Base-by-base conservation (phyloP, 1,140 invertebrate genomes). In the Archivesica marissinica region DNA sequence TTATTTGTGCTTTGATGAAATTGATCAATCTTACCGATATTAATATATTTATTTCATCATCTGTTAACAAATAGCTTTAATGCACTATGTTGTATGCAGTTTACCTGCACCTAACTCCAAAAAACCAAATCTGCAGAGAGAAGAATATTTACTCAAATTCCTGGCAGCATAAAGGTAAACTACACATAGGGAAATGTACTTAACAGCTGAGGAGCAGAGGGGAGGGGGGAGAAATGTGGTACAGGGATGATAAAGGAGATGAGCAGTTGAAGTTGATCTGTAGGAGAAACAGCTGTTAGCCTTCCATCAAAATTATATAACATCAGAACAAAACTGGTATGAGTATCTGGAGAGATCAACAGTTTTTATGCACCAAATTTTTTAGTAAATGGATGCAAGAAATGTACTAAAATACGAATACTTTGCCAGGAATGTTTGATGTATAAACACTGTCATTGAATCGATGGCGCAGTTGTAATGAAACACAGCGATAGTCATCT, bases 81-180 rank as follows among this genome's bases (percentile, higher is more conserved):
- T 35, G 4, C 6, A 52, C 30, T n/a, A n/a, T n/a, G n/a, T n/a
- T n/a, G n/a, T 15, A 35, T 64, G 59, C 59, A 64, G 33, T 35
- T 64, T 64, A 64, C 59, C 59, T 64, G 59, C 59, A n/a, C n/a
- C n/a, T n/a, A n/a, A n/a, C n/a, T n/a, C n/a, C n/a, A 64, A 64
- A 64, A 64, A 64, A 52, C 50, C 17, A 4, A 52, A 13, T 64
- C 28, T 30, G n/a, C 20, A 35, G 30, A 64, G 11, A 35, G 59
- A 28, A 64, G 59, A 35, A 25, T 35, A 35, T 33, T 35, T 30
- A 17, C 30, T 33, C 38, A 35, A 13, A 35, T 64, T 13, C 30
- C 59, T 35, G 28, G 59, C 20, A 64, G 59, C 30, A n/a, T 33
- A 35, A 7, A 64, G 59, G 59, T 64, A 64, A 35, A 64, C 1